Evolutionary conservation across 1,140 invertebrate genomes (phyloP).

Genomic region (Philaenus spumarius): DNA sequence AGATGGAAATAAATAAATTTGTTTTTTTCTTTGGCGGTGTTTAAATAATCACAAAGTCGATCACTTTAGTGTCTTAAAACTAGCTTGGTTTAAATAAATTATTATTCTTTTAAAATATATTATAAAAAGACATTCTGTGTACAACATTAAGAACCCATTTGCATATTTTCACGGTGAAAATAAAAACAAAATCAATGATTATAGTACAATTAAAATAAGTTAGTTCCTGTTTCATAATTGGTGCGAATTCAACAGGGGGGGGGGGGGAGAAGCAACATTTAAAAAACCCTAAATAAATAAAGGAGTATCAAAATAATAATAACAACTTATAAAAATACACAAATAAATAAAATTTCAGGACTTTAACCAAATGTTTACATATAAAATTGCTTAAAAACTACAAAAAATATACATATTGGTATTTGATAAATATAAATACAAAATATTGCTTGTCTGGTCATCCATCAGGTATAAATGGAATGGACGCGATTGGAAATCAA

Average conservation of each 20-base stretch:
- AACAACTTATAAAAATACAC: constrained; percentile 17
- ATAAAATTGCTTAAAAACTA: constrained; percentile 10
- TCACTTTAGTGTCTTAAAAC: not conserved
- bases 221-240: not conserved
- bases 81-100: constrained; percentile 2
- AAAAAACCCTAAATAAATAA: constrained; percentile 19
- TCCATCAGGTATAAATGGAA: not conserved
- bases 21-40: not conserved
- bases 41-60: not conserved
- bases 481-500: constrained; percentile 9
- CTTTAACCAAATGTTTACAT: not conserved
- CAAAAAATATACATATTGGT: constrained; percentile 15
- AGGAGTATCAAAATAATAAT: constrained; percentile 18
- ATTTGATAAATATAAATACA: not conserved
- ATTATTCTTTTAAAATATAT: constrained; percentile 1
- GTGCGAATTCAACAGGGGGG: too few relatives aligned
- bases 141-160: not conserved
- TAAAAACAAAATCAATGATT: not conserved
- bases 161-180: not conserved
- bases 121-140: not conserved
- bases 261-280: constrained; percentile 2
- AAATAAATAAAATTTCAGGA: constrained; percentile 15
- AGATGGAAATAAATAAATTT: constrained; percentile 7
- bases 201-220: not conserved
- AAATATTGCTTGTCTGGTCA: too few relatives aligned